Evolutionary conservation across 2,113 vertebrate genomes (phyloP).

Genomic region (Osmerus mordax): DNA sequence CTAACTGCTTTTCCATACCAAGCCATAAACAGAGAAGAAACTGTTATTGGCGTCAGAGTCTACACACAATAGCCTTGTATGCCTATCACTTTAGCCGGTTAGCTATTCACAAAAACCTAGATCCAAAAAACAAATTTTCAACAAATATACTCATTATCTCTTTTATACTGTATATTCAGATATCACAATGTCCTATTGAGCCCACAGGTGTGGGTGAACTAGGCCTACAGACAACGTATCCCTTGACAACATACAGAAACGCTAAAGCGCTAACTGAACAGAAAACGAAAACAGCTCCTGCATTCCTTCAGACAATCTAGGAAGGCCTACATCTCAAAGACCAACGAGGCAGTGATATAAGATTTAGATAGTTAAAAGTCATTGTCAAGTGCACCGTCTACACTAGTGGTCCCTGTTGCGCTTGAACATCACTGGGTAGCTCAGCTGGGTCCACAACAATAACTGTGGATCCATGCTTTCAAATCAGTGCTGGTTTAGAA

Average conservation of each 20-base stretch:
- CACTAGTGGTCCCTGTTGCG: slow-evolving; percentile 38
- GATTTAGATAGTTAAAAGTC: slow-evolving; percentile 4
- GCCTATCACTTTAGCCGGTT: neutral
- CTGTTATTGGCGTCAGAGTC: too few species aligned
- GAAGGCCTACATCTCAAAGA: slow-evolving; percentile 46
- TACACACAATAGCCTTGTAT: too few species aligned
- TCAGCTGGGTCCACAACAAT: slow-evolving; percentile 37
- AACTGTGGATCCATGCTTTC: neutral
- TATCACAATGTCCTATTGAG: slow-evolving; percentile 46
- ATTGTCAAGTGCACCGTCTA: slow-evolving; percentile 22
- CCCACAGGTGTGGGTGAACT: slow-evolving; percentile 23
- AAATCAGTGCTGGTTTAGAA: neutral
- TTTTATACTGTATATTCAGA: slow-evolving; percentile 62
- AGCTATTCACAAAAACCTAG: slow-evolving; percentile 66
- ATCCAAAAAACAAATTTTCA: slow-evolving; percentile 44
- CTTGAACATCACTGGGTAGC: slow-evolving; percentile 44
- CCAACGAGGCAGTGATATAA: slow-evolving; percentile 62
- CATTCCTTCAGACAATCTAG: slow-evolving; percentile 46
- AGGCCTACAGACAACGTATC: slow-evolving; percentile 19
- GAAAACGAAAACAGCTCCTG: slow-evolving; percentile 38
- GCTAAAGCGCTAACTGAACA: slow-evolving; percentile 57
- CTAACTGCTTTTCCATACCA: slow-evolving; percentile 31
- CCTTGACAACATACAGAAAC: slow-evolving; percentile 52
- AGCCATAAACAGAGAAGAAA: slow-evolving; percentile 27
- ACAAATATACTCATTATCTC: slow-evolving; percentile 66